Evolutionary conservation across 2,888 invertebrate species (phyloP), one percentile per base, ranked within the genome.

Genomic region (Nomada goodeniana): DNA sequence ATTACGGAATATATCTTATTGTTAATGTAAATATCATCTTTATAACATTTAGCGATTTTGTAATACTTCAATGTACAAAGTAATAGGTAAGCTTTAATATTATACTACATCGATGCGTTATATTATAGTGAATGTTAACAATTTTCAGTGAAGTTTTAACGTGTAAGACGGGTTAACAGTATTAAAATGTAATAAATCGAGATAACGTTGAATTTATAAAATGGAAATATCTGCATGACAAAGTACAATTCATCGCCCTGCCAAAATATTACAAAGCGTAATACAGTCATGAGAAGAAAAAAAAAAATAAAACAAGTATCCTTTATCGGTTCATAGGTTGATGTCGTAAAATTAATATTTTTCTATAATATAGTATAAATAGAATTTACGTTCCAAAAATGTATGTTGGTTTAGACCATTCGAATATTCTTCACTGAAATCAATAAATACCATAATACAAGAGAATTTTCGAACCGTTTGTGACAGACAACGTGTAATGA

Each of bases 1-100:
- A 67, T 64, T 86, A 75, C 50, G 64, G 77, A 80, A 71, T 74
- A 83, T 74, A 80, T 59, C 71, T 82, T 77, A 76, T 73, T 65
- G 52, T 79, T 74, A 76, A 55, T 42, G 63, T 83, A 84, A 77
- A 55, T 86, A 64, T 73, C 60, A 72, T 83, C 44, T 79, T 75
- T 59, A 61, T 76, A 82, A 81, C 63, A 82, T 72, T 80, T 68
- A 61, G 59, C 7, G 61, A 52, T 67, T 65, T 71, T 61, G 52
- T 69, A 83, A 78, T 77, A 79, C 73, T 76, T 82, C 55, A 83
- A 79, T 72, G 47, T 80, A 75, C 69, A 76, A 79, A 75, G 70
- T 74, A 76, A 70, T 63, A 76, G 57, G 79, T 74, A 71, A 81
- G 70, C 68, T 61, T 78, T 50, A 52, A 59, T 36, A 36, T 75